Base-by-base conservation (phyloP, 2,113 vertebrate species). In the Nematolebias whitei region DNA sequence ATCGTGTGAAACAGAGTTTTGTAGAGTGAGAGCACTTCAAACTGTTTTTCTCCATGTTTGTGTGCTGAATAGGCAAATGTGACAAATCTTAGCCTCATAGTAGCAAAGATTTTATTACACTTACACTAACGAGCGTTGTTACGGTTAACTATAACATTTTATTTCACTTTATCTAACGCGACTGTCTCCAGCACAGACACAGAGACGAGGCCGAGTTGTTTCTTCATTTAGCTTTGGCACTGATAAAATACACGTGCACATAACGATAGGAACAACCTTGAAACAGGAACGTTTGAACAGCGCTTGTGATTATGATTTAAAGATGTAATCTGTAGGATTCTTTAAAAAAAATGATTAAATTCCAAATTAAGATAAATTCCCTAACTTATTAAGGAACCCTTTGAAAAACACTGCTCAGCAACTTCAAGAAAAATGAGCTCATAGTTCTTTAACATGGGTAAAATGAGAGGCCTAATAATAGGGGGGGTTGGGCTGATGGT, bases 391-490 rank as follows among this genome's bases (percentile, higher is more conserved):
- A 75, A 35, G 35, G 71, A 19, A 78, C 71, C 44, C 68, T 54
- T 75, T 62, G 60, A 59, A 53, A 74, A 50, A 76, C 68, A 78
- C 43, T 59, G 56, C 44, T 82, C 57, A 64, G 54, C 56, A 63
- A 68, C 68, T 74, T 63, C 64, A 48, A 71, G 67, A 22, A 76
- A 35, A 80, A 83, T 62, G 44, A 65, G 48, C 66, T 43, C 44
- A 24, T 52, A 63, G 32, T 69, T 79, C 67, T 71, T 76, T 68
- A 78, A 66, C 56, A 66, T n/a, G 47, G 60, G 79, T 52, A 69
- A 86, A 86, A 86, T 69, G 54, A 62, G 72, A 68, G 63, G 72
- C 57, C 62, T 39, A 38, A 50, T 50, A 35, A 68, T n/a, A n/a
- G n/a, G 52, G 63, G 50, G 15, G 16, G 49, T 47, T 57, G n/a